Evolutionary conservation across 1,140 invertebrate genomes (phyloP).

Genomic region (Holotrichia oblita): DNA sequence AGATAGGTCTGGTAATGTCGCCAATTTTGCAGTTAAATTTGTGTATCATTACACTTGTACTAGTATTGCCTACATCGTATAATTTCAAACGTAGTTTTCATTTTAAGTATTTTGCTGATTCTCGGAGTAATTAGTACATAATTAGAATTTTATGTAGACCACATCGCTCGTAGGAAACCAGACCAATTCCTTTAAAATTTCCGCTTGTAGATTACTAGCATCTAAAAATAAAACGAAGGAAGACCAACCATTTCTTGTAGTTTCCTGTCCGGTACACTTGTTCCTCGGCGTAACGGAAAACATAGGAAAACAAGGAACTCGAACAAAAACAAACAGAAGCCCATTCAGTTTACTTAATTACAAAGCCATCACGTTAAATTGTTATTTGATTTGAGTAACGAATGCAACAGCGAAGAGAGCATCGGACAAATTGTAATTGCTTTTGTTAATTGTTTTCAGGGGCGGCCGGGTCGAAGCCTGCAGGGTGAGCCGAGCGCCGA

Average conservation of each 20-base stretch:
- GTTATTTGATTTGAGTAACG: slow-evolving; percentile 31
- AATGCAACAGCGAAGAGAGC: slow-evolving; percentile 18
- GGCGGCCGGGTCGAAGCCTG: slow-evolving; percentile 59
- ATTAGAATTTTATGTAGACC: too few species aligned
- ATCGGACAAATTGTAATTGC: slow-evolving; percentile 33
- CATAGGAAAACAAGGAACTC: background rate
- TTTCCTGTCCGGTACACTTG: background rate
- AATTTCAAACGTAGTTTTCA: too few species aligned
- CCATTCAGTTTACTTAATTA: slow-evolving; percentile 31
- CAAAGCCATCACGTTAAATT: slow-evolving; percentile 33
- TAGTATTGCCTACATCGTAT: too few species aligned
- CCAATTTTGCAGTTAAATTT: too few species aligned
- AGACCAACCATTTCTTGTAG: background rate
- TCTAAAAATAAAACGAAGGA: too few species aligned
- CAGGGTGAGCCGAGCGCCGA: slow-evolving; percentile 60
- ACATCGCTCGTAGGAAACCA: too few species aligned
- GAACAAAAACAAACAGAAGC: slow-evolving; percentile 14
- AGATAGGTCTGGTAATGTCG: too few species aligned
- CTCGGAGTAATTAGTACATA: too few species aligned
- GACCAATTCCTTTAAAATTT: too few species aligned
- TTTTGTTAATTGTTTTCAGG: slow-evolving; percentile 52
- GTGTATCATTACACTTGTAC: too few species aligned
- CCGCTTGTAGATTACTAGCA: too few species aligned
- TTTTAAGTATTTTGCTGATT: too few species aligned
- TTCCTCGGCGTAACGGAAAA: background rate